Evolutionary conservation across 2,797 vertebrate genomes (phyloP).

Genomic region (Hipposideros larvatus): DNA sequence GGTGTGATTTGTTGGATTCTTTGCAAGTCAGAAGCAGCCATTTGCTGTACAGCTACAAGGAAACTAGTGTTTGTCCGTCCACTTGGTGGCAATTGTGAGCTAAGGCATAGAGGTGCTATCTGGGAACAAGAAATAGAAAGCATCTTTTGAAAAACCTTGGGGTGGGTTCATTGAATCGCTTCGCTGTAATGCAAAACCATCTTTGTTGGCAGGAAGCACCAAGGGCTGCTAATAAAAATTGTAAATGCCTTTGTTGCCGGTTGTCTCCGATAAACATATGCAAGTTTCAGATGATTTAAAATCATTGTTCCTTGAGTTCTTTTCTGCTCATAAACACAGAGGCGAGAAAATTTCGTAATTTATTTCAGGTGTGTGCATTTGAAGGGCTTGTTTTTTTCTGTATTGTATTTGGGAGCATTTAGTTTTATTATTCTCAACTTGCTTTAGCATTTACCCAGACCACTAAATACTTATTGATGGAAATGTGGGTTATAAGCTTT

Average conservation of each 20-base stretch:
- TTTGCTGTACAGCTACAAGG: slow-evolving; percentile 70
- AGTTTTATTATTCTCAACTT: slow-evolving; percentile 13
- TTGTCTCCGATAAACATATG: slow-evolving; percentile 54
- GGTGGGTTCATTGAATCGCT: slow-evolving; percentile 75
- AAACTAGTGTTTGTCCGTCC: slow-evolving; percentile 81
- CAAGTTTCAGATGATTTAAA: slow-evolving; percentile 70
- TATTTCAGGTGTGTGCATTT: not conserved
- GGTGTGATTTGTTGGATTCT: not conserved
- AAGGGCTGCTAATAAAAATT: slow-evolving; percentile 71
- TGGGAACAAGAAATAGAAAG: slow-evolving; percentile 73
- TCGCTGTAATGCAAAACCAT: slow-evolving; percentile 46
- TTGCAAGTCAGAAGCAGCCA: slow-evolving; percentile 76
- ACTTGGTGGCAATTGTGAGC: slow-evolving; percentile 90
- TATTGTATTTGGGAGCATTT: slow-evolving; percentile 19
- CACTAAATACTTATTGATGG: not conserved
- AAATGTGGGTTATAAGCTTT: not conserved
- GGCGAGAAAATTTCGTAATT: not conserved
- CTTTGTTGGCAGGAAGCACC: slow-evolving; percentile 65
- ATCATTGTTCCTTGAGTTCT: slow-evolving; percentile 54
- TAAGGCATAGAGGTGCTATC: slow-evolving; percentile 70
- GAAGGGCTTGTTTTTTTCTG: slow-evolving; percentile 45
- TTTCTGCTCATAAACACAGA: slow-evolving; percentile 49
- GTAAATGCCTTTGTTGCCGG: slow-evolving; percentile 59
- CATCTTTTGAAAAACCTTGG: slow-evolving; percentile 71
- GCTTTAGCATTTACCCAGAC: not conserved